Base-by-base conservation (phyloP, 2,888 invertebrate genomes). In the Ophion ellenae region DNA sequence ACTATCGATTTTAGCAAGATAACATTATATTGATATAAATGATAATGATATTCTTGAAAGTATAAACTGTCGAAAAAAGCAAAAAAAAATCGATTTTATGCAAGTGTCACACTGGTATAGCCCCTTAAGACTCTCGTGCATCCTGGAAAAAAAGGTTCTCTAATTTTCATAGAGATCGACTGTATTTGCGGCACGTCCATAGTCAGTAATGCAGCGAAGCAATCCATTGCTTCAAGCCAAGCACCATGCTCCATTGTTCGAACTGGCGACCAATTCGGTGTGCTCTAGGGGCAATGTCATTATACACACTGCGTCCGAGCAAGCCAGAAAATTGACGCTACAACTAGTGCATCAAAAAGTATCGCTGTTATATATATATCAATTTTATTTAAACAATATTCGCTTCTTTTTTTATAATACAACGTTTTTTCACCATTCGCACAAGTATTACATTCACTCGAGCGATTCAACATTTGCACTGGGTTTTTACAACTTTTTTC, bases 361-460 rank as follows among this genome's bases (percentile, higher is more conserved):
- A 53, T 53, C 53, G 53, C 11, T 53, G 2, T 10, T 86, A 86
- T 83, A 86, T 86, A 86, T 91, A 92, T 92, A 92, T 92, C 90
- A 91, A 92, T 92, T 93, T 93, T 93, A 93, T 93, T 93, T 92
- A 92, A 94, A 93, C 93, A 93, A 93, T 93, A 91, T 93, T 88
- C 90, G 90, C 66, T 74, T 80, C 74, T 59, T 80, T 92, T 90
- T 92, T 92, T 92, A 93, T 92, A 91, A 92, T 93, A 93, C 92
- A 93, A 91, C 90, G 86, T 86, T 87, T 90, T 90, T 78, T 86
- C 89, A 73, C 11, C 91, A 88, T 89, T 90, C 91, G 89, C 87
- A 53, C 86, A 77, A 74, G 47, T 74, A 61, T 74, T 45, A 53
- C 83, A 84, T 79, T 70, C 86, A 77, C 75, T 32, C 83, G 47